Evolutionary conservation across 2,797 vertebrate genomes (phyloP).

Genomic region (Otus scops): DNA sequence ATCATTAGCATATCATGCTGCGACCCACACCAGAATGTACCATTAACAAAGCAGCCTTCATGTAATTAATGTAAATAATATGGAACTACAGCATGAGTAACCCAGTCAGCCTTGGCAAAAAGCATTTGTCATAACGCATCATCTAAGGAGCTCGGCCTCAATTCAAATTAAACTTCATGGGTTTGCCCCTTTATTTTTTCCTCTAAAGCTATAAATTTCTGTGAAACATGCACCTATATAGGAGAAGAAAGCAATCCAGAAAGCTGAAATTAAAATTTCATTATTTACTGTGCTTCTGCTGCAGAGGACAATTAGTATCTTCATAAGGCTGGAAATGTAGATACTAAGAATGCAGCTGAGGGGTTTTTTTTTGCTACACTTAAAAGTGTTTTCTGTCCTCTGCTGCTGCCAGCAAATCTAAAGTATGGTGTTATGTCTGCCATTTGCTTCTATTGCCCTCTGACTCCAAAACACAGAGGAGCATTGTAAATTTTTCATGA

Average conservation of each 20-base stretch:
- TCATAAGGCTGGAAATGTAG: slow-evolving; percentile 86
- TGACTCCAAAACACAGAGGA: slow-evolving; percentile 84
- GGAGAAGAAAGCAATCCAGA: slow-evolving; percentile 81
- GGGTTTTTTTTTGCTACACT: slow-evolving; percentile 36
- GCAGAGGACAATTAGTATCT: slow-evolving; percentile 93
- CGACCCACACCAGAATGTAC: slow-evolving; percentile 83
- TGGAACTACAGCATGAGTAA: slow-evolving; percentile 82
- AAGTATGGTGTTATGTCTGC: slow-evolving; percentile 82
- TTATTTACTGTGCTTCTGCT: slow-evolving; percentile 90
- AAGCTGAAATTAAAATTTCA: slow-evolving; percentile 94
- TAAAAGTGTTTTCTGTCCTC: slow-evolving; percentile 72
- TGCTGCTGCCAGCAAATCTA: slow-evolving; percentile 77
- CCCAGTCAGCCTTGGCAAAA: slow-evolving; percentile 88
- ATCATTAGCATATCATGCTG: slow-evolving; percentile 87
- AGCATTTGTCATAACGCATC: slow-evolving; percentile 88
- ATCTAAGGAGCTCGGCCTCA: slow-evolving; percentile 78
- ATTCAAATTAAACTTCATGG: slow-evolving; percentile 85
- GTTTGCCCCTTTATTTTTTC: slow-evolving; percentile 78
- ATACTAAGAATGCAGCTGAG: slow-evolving; percentile 60
- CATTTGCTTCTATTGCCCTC: slow-evolving; percentile 87
- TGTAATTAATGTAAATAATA: slow-evolving; percentile 92
- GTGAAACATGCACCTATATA: slow-evolving; percentile 86
- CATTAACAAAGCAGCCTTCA: slow-evolving; percentile 85
- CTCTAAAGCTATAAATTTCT: slow-evolving; percentile 83
- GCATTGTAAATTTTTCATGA: slow-evolving; percentile 97